Percentiles rank a stretch among this genome's conserved stretches.
phyloP scores from a whole-genome alignment of 2,888 invertebrate species.

The Deilephila porcellus region DNA sequence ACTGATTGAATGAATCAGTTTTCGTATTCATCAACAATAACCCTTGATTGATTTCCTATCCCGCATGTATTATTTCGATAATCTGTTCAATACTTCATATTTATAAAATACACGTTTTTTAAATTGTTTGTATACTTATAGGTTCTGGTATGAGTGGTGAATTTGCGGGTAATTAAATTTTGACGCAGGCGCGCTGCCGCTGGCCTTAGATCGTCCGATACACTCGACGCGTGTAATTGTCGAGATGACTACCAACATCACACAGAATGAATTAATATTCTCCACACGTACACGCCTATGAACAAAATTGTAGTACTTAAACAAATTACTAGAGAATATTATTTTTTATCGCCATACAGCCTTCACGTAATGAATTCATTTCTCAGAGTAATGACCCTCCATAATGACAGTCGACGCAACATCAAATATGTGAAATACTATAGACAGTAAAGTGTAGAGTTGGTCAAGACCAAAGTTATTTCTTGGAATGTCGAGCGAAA shows the following conservation, averaged over 20 bases:
- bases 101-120: background rate
- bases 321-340: slow-evolving; percentile 50
- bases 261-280: slow-evolving; percentile 62
- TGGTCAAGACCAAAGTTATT: slow-evolving; percentile 67
- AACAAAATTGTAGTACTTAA: slow-evolving; percentile 54
- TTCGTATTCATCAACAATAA: slow-evolving; percentile 3
- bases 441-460: slow-evolving; percentile 56
- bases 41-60: background rate
- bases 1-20: slow-evolving; percentile 18
- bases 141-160: slow-evolving; percentile 56
- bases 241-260: slow-evolving; percentile 52
- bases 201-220: slow-evolving; percentile 58
- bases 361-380: slow-evolving; percentile 35
- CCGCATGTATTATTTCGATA: background rate
- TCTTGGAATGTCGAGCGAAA: slow-evolving; percentile 76
- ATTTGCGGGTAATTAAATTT: slow-evolving; percentile 76
- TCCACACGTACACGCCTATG: slow-evolving; percentile 49
- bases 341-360: slow-evolving; percentile 42
- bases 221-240: slow-evolving; percentile 67
- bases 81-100: background rate
- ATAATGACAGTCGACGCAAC: slow-evolving; percentile 13
- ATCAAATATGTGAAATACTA: slow-evolving; percentile 17
- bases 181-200: slow-evolving; percentile 58
- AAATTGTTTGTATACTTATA: slow-evolving; percentile 35
- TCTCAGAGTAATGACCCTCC: slow-evolving; percentile 33